Evolutionary conservation across 1,140 invertebrate species (phyloP), one percentile per base, ranked within the genome.

Genomic region (Drosophila carrolli): DNA sequence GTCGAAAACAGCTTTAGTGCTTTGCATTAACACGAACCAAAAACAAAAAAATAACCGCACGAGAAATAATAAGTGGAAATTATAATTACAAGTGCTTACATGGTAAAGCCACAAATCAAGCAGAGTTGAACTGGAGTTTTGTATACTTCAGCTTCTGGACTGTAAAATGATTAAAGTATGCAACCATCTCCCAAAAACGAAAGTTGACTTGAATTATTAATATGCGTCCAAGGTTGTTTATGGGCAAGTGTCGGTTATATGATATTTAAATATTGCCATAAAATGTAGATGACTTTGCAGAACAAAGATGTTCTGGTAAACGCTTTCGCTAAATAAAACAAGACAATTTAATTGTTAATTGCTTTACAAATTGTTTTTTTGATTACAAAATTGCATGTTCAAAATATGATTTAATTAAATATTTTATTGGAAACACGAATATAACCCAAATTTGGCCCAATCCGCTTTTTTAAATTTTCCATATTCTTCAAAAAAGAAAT

Each of bases 1-100:
- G 82, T 86, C 83, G 83, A 88, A 86, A 86, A 83, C 83, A 88
- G 83, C 83, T 86, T 88, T 83, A 61, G 59, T 72, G 75, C 72
- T 83, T 78, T 86, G 73, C 79, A 88, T 82, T 86, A 88, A 78
- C 75, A 88, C 63, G 65, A 76, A 57, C 57, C 74, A 78, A 78
- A 44, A 55, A 56, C 27, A 46, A 51, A 37, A 53, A 54, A 75
- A 14, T 51, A 56, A 27, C 5, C 40, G 66, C 56, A 61, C 16
- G 75, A 76, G 58, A 79, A 79, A 79, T 86, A 88, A 86, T 79
- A 79, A 88, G 79, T 88, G 71, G 66, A 86, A 86, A 86, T 86
- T 88, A 79, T 86, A 88, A 86, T 86, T 86, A 88, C 71, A 88
- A 82, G 83, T 76, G 65, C 82, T 82, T 70, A 48, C 65, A 78